These are phyloP conservation scores for Diplolepis rosae DNA, from an alignment of 2,888 invertebrate species.

Conservation along the genomic window DNA sequence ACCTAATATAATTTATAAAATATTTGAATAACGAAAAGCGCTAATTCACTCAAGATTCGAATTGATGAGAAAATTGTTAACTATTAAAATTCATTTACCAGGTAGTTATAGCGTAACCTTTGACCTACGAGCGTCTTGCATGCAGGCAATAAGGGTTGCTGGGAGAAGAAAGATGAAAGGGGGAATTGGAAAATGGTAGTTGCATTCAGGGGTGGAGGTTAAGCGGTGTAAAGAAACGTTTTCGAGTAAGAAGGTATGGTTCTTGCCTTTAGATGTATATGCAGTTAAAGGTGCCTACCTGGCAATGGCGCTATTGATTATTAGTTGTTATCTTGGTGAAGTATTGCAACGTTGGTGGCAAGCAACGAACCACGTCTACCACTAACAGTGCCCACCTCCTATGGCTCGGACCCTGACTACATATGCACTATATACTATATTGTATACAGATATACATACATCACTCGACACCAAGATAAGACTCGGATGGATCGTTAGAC, in stretches of 20 bases:
- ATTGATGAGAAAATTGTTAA: slow-evolving; percentile 44
- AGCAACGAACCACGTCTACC: slow-evolving; percentile 47
- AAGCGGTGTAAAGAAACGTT: slow-evolving; percentile 42
- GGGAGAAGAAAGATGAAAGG: slow-evolving; percentile 44
- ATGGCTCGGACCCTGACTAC: slow-evolving; percentile 47
- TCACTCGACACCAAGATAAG: slow-evolving; percentile 70
- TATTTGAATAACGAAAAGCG: background rate
- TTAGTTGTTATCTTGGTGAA: slow-evolving; percentile 69
- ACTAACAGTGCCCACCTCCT: slow-evolving; percentile 49
- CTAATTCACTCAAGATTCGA: background rate
- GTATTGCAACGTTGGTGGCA: slow-evolving; percentile 60
- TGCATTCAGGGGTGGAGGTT: slow-evolving; percentile 10
- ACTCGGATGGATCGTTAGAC: slow-evolving; percentile 70
- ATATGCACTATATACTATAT: slow-evolving; percentile 45
- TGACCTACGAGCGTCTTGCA: slow-evolving; percentile 61
- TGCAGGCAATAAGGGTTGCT: slow-evolving; percentile 49
- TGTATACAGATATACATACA: slow-evolving; percentile 68
- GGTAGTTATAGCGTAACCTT: slow-evolving; percentile 58
- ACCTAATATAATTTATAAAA: no score
- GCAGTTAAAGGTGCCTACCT: slow-evolving; percentile 55
- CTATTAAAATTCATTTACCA: slow-evolving; percentile 56
- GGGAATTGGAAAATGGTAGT: no score
- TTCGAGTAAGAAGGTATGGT: slow-evolving; percentile 51
- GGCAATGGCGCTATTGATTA: slow-evolving; percentile 66
- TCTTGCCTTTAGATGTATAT: slow-evolving; percentile 36